Evolutionary conservation across 2,797 vertebrate genomes (phyloP).

Genomic region (Silurus lanzhouensis): DNA sequence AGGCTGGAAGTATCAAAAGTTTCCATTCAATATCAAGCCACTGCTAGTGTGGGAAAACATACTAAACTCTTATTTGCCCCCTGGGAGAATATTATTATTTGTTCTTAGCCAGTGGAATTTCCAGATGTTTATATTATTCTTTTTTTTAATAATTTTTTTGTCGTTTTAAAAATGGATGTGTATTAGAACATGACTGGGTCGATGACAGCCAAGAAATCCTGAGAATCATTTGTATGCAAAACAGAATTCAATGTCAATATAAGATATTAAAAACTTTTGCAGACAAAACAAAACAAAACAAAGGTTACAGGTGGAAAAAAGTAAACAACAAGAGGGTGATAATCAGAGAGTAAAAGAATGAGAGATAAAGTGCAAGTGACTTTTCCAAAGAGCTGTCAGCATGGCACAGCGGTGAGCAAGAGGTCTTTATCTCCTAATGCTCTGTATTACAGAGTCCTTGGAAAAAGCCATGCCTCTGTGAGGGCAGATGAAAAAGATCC

Average conservation of each 20-base stretch:
- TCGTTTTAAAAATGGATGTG: background rate
- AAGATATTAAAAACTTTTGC: background rate
- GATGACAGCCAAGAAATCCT: slow-evolving; percentile 1
- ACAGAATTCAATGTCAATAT: background rate
- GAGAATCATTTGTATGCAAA: slow-evolving; percentile 47
- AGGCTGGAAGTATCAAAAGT: slow-evolving; percentile 19
- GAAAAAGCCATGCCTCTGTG: slow-evolving; percentile 68
- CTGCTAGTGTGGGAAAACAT: slow-evolving; percentile 25
- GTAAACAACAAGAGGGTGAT: slow-evolving; percentile 21
- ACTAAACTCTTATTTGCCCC: background rate
- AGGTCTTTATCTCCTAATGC: slow-evolving; percentile 79
- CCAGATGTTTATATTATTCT: background rate
- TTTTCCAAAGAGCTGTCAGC: slow-evolving; percentile 73
- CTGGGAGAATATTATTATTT: slow-evolving; percentile 19
- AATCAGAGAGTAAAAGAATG: slow-evolving; percentile 57
- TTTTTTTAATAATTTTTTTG: background rate
- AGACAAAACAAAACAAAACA: background rate
- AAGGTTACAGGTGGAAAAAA: background rate
- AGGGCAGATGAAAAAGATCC: slow-evolving; percentile 75
- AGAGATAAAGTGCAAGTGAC: slow-evolving; percentile 51
- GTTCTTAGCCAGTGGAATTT: background rate
- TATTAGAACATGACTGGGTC: background rate
- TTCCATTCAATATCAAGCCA: slow-evolving; percentile 22
- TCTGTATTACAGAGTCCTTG: slow-evolving; percentile 68
- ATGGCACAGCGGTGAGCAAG: slow-evolving; percentile 68